These are phyloP conservation scores for Vireo griseus DNA, from an alignment of 2,797 vertebrate species.

Conservation along the genomic window DNA sequence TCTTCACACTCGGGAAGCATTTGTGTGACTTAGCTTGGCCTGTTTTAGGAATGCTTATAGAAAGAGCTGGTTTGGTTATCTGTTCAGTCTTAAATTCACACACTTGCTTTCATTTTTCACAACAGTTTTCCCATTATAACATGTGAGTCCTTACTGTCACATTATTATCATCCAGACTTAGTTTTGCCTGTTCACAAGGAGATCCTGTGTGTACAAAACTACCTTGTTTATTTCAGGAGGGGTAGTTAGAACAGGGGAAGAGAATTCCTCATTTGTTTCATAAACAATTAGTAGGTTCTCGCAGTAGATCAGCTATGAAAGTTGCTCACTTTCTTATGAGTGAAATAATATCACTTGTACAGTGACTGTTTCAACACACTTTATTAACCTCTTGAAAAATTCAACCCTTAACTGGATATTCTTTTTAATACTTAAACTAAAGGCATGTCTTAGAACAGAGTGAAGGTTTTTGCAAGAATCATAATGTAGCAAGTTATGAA, in stretches of 20 bases:
- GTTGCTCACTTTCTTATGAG: background rate
- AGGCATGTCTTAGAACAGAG: background rate
- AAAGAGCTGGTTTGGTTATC: background rate
- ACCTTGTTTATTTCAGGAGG: background rate
- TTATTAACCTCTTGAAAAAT: background rate
- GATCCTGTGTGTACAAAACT: background rate
- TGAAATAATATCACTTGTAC: background rate
- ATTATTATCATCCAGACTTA: background rate
- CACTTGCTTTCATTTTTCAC: background rate
- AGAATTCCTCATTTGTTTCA: background rate
- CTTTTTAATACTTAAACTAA: background rate
- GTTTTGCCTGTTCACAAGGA: background rate
- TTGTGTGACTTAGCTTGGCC: background rate
- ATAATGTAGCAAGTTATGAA: background rate
- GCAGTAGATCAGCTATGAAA: background rate
- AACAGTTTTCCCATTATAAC: background rate
- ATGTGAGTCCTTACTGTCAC: background rate
- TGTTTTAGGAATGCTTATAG: background rate
- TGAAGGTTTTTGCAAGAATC: background rate
- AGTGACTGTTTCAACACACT: background rate
- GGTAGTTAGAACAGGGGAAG: background rate
- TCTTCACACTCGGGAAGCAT: background rate
- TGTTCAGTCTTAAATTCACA: background rate
- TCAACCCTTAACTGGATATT: background rate
- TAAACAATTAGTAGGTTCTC: background rate